Base-by-base conservation (phyloP, 2,797 vertebrate species). In the Sebastolobus altivelis region DNA sequence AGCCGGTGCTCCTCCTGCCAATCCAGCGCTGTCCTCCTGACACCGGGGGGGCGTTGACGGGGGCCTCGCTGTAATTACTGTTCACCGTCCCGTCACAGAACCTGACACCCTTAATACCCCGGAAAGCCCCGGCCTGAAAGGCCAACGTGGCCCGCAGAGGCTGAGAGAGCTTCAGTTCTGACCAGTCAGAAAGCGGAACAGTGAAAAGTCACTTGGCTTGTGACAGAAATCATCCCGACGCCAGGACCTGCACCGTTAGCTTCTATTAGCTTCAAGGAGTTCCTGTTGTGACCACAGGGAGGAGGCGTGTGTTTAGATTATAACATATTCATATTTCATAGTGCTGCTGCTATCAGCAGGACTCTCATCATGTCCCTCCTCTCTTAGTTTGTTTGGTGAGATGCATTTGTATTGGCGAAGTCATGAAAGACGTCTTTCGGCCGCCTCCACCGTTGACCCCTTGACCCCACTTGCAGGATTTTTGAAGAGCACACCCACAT, bases 401-500 rank as follows among this genome's bases (percentile, higher is more conserved):
- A 91, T 81, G 72, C 74, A 84, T 87, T 89, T 91, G 87, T 85
- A 65, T 65, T 22, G n/a, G 40, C 18, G 37, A 55, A 86, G 65
- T 65, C 73, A 85, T 82, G 65, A 90, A 91, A 93, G 77, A 85
- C 60, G 49, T 89, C 80, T 91, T 87, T 88, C 86, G 74, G 85
- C 84, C 75, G 79, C 91, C 87, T 93, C 89, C 78, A 70, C 77
- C 40, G 58, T 70, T 90, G 89, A 93, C 86, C 91, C 40, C 55
- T 33, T 66, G 88, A 88, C 91, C 82, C 79, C n/a, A 29, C 81
- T 88, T 66, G 75, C 70, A 70, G 74, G 74, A 77, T 86, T 83
- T 83, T 90, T 84, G 75, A 91, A 92, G 90, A 88, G 87, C 84
- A 77, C 89, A 54, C 93, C 92, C 91, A 94, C 93, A 73, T 76